Evolutionary conservation across 2,888 invertebrate species (phyloP), one percentile per base, ranked within the genome.

Genomic region (Cordilura impudica): DNA sequence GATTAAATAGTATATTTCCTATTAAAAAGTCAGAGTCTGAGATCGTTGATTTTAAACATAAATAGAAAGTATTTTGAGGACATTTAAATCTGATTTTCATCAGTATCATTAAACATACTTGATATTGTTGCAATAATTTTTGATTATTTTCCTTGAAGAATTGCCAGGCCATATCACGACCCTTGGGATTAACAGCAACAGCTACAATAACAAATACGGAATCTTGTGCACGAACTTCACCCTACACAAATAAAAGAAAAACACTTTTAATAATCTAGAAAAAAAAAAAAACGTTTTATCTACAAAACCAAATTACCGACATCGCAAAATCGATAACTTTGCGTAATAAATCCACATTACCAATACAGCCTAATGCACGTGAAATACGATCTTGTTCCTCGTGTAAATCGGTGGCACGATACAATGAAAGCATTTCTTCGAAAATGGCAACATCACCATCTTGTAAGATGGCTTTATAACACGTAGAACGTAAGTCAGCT

Each of bases 311-410:
- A 91, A 93, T 91, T 84, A 95, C 96, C 90, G 96, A 94, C 90
- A 96, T 93, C 5, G 96, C 93, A 88, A 97, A 96, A 71, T 95
- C 92, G 19, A 96, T 92, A 51, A 96, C 96, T 84, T 93, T 93
- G 58, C 92, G 91, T 74, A 97, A 91, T 72, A 97, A 90, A 21
- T 90, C 91, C 12, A 93, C 92, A 88, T 97, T 94, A 80, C 92
- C 92, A 67, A 96, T 93, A 47, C 95, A 93, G 35, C 98, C 98
- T 69, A 98, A 91, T 4, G 97, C 93, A 76, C 95, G 92, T 73
- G 96, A 93, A 86, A 98, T 95, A 85, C 98, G 93, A 88, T 97
- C 96, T 89, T 97, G 97, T 89, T 98, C 98, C 90, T 98, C 98
- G 86, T 97, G 96, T 83, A 97, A 91, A 90, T 97, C 97, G 5